These are phyloP conservation scores for Anarrhichthys ocellatus DNA, from an alignment of 2,113 vertebrate species.

Conservation along the genomic window DNA sequence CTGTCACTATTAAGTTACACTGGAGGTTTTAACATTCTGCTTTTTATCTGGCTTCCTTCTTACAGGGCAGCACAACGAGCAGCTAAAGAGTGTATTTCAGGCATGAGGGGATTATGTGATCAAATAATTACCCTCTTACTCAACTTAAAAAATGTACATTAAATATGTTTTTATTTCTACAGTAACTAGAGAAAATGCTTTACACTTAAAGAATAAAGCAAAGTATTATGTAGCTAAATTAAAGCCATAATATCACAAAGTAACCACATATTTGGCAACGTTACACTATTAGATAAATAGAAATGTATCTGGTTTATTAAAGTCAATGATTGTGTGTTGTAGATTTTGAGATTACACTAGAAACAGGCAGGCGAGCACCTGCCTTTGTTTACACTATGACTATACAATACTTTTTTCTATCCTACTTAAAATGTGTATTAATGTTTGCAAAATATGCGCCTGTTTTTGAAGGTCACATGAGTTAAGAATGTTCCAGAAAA, in stretches of 20 bases:
- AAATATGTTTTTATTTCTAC: not conserved
- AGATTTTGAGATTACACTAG: not conserved
- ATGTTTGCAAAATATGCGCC: not conserved
- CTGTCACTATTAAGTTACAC: not conserved
- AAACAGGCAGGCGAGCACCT: not conserved
- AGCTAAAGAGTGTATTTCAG: not conserved
- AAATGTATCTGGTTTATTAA: not conserved
- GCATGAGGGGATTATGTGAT: not conserved
- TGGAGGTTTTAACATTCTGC: not conserved
- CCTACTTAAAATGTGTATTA: not conserved
- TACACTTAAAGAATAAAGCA: not conserved
- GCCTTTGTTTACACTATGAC: not conserved
- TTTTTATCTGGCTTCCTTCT: constrained; percentile 2
- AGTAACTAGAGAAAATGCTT: not conserved
- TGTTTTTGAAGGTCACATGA: not conserved
- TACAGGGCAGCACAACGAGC: not conserved
- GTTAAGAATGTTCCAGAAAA: not conserved
- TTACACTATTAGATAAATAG: not conserved
- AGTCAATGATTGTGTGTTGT: not conserved
- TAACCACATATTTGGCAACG: not conserved
- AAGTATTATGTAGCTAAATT: not conserved
- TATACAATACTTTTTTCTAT: no score
- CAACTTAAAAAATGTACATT: not conserved
- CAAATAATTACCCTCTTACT: not conserved
- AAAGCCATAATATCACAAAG: not conserved